phyloP scores from a whole-genome alignment of 2,888 invertebrate genomes.

The Pandemis corylana region DNA sequence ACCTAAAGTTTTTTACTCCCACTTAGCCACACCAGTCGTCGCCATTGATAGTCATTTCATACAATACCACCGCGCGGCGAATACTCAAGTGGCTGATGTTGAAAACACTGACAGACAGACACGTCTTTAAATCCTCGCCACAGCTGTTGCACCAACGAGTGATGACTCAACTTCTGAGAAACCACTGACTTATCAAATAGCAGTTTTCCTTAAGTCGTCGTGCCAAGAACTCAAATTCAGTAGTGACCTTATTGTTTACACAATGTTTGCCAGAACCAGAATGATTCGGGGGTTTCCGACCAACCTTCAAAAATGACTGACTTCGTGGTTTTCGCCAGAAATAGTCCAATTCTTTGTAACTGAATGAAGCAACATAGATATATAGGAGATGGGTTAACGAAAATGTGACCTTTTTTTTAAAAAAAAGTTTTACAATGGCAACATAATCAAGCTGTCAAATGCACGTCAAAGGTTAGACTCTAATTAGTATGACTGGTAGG shows the following conservation, averaged over 20 bases:
- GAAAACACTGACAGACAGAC: constrained; percentile 21
- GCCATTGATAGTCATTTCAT: constrained; percentile 32
- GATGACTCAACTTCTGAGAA: constrained; percentile 38
- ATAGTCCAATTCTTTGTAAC: neutral
- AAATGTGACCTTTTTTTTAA: too few species aligned
- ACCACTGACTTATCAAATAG: constrained; percentile 16
- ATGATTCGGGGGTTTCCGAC: neutral
- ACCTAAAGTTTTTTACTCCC: neutral
- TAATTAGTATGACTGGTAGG: too few species aligned
- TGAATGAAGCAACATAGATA: neutral
- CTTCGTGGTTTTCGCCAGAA: neutral
- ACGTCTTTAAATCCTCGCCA: constrained; percentile 24
- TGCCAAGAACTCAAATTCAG: neutral
- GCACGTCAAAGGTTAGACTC: too few species aligned
- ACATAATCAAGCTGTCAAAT: too few species aligned
- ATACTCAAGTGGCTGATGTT: constrained; percentile 28
- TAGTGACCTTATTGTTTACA: neutral
- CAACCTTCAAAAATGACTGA: neutral
- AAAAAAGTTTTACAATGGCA: too few species aligned
- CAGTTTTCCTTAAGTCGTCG: constrained; percentile 19
- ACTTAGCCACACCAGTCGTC: constrained; percentile 7
- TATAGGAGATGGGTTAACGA: neutral
- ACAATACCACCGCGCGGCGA: constrained; percentile 22
- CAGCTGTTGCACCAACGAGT: constrained; percentile 24
- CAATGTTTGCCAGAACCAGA: neutral